Percentiles rank a stretch among this genome's conserved stretches.
Evolutionary conservation across 2,797 vertebrate species (phyloP).

Genomic region (Crenichthys baileyi): DNA sequence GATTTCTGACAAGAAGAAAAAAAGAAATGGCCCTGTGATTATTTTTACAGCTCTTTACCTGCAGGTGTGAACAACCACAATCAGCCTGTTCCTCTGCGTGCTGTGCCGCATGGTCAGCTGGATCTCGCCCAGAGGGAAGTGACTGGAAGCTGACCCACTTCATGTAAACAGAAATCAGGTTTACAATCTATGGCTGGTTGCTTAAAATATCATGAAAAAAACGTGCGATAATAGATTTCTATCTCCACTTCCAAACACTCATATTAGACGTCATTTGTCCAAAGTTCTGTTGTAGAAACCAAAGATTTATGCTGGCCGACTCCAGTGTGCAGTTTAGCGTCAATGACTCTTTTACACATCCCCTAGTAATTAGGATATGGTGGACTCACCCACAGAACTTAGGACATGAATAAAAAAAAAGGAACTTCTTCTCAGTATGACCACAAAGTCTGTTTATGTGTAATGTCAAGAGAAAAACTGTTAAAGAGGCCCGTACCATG

Average conservation of each 20-base stretch:
- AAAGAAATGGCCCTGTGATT: rapidly evolving
- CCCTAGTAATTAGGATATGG: too few species aligned
- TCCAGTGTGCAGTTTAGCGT: neutral
- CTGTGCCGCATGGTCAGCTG: slow-evolving; percentile 93
- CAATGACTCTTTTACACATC: neutral
- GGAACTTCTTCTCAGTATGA: neutral
- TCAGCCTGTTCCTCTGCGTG: slow-evolving; percentile 93
- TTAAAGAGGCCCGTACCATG: neutral
- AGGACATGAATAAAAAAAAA: too few species aligned
- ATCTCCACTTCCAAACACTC: neutral
- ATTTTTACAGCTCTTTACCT: slow-evolving; percentile 75
- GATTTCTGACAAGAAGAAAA: rapidly evolving
- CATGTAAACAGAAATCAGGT: neutral
- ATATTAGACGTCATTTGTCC: too few species aligned
- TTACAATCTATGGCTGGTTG: neutral
- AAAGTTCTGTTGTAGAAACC: neutral
- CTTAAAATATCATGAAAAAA: neutral
- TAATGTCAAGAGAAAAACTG: neutral
- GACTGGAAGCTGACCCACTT: slow-evolving; percentile 88
- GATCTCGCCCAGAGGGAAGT: slow-evolving; percentile 90
- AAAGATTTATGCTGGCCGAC: neutral
- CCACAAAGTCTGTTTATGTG: neutral
- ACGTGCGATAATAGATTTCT: neutral
- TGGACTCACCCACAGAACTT: too few species aligned
- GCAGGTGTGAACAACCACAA: slow-evolving; percentile 93